Conservation (phyloP, 2,888 invertebrate genomes). For the Drosophila lutescens region DNA sequence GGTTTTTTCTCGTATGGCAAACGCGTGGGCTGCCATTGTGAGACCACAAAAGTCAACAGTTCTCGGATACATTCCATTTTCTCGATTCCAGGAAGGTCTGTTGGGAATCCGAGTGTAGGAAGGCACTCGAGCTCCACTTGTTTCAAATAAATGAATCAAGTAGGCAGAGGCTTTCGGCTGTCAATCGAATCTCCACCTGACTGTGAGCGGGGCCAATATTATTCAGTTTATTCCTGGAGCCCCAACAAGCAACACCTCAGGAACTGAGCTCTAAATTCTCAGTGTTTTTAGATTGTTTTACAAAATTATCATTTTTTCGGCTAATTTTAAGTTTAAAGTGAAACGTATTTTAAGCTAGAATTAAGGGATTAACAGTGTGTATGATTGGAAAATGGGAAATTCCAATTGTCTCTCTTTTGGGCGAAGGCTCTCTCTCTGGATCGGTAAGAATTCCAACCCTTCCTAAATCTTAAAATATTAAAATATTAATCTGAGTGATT, state of each 20-base stretch:
- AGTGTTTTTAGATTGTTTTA: neutral
- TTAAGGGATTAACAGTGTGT: too few relatives aligned
- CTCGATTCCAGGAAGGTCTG: constrained; percentile 15
- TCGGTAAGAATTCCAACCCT: too few relatives aligned
- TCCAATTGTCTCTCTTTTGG: too few relatives aligned
- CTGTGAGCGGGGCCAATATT: neutral
- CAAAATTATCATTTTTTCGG: neutral
- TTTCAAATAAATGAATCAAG: constrained; percentile 10
- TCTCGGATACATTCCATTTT: constrained; percentile 15
- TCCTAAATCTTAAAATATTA: too few relatives aligned
- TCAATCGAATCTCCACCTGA: neutral
- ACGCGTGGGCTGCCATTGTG: constrained; percentile 44
- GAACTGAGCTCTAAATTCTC: neutral
- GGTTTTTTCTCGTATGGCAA: neutral
- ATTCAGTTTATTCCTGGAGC: constrained; percentile 13
- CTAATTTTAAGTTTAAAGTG: constrained; percentile 7
- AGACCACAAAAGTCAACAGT: constrained; percentile 62
- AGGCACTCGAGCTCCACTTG: neutral
- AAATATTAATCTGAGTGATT: too few relatives aligned
- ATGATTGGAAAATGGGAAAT: too few relatives aligned
- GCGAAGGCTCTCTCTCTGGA: too few relatives aligned
- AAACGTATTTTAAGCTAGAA: too few relatives aligned
- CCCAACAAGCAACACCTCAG: neutral
- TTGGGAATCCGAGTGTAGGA: neutral
- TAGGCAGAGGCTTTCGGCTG: neutral